Base-by-base conservation (phyloP, 2,797 vertebrate species). In the Spizella passerina region DNA sequence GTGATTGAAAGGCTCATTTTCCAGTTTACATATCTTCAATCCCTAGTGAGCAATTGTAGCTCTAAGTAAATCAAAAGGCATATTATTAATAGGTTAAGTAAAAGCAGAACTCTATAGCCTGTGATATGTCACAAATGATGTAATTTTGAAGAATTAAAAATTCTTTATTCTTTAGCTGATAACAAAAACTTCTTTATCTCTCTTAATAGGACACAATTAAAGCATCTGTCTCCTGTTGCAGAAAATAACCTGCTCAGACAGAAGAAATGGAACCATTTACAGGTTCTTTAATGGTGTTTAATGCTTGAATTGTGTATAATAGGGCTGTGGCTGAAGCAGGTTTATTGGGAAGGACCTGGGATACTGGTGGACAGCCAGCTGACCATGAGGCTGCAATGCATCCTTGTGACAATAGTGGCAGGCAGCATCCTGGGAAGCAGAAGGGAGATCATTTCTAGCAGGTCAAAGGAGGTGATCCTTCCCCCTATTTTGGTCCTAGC, bases 1-100 rank as follows among this genome's bases (percentile, higher is more conserved):
- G 41, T 88, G 85, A 86, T 75, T 56, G 77, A 93, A 90, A 86
- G 53, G 21, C 41, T 90, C 27, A 46, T 93, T 96, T 95, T 93
- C 61, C 49, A 78, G 43, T 86, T 94, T 86, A 94, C 41, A 46
- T 90, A 46, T 71, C 49, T 88, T 83, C 53, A 88, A 47, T 86
- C 69, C 65, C 80, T 77, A 30, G 41, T 75, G 88, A 95, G 27
- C 24, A 77, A 71, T 83, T 91, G 65, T 43, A 76, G 7, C 16
- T 75, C 82, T 53, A 90, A 91, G 76, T 91, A 91, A 88, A 95
- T 85, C 68, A 89, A 85, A 89, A 93, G 14, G 13, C 13, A 23
- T 49, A 49, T 70, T 93, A 77, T 82, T 87, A 91, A 63, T 49
- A 93, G 44, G 53, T 73, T 77, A 91, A 94, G 65, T 86, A 64